Conservation (phyloP, 2,113 vertebrate species). For the Phylloscopus trochilus region DNA sequence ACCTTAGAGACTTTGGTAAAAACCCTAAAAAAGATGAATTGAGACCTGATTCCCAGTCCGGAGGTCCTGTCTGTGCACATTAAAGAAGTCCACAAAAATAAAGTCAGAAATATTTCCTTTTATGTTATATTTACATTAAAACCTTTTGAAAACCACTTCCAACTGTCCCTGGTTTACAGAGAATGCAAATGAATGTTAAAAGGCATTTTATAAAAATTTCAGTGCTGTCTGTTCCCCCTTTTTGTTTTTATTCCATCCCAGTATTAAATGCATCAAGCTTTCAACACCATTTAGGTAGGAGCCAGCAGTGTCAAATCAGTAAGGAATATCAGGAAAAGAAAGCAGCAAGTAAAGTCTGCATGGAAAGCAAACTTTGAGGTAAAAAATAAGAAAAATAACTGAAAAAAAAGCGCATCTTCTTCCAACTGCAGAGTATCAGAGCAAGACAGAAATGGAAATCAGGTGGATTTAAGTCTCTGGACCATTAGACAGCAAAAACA, state of each 20-base stretch:
- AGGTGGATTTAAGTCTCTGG: background rate
- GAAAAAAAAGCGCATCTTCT: background rate
- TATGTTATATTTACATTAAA: background rate
- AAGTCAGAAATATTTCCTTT: background rate
- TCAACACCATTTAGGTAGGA: background rate
- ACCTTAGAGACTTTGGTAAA: background rate
- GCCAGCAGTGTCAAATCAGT: background rate
- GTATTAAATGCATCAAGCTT: background rate
- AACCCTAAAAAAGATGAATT: background rate
- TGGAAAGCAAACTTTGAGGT: background rate
- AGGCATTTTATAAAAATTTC: background rate
- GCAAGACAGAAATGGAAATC: background rate
- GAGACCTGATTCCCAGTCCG: background rate
- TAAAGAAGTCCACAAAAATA: background rate
- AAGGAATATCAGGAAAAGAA: background rate
- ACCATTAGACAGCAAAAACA: background rate
- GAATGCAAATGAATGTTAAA: background rate
- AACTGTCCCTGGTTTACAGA: background rate
- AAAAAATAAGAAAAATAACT: background rate
- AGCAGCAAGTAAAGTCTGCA: background rate
- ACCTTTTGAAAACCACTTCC: background rate
- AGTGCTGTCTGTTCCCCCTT: background rate
- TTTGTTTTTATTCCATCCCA: background rate
- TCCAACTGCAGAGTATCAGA: background rate
- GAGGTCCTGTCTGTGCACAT: background rate